Base-by-base conservation (phyloP, 2,113 vertebrate species). In the Tragelaphus strepsiceros region DNA sequence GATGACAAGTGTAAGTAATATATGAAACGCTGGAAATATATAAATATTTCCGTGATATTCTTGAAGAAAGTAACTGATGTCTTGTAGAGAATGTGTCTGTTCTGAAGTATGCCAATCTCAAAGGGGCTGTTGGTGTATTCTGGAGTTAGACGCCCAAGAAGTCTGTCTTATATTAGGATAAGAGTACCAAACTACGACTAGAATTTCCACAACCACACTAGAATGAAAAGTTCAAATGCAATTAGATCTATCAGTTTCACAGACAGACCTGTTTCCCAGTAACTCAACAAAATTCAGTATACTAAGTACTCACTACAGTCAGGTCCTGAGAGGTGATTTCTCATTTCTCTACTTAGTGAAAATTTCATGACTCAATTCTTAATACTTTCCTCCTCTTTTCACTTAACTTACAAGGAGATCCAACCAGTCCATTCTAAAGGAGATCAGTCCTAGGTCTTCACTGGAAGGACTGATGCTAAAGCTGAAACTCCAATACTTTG, bases 161-260 rank as follows among this genome's bases (percentile, higher is more conserved):
- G 43, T 83, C 71, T 61, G 46, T 7, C 58, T 81, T 89, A 81
- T 77, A 16, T 80, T 78, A 56, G 51, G 39, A 82, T 43, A 26
- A 15, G 17, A 91, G 28, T 53, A 81, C 84, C 26, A 81, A 59
- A 91, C 49, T 28, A 86, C 2, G 9, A 61, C 12, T 61, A 58
- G 14, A 92, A 62, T 87, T 92, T 87, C 35, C 94, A 6, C 11
- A 61, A 94, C 90, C 8, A 59, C 28, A 90, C n/a, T 32, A 90
- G n/a, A 90, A 92, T 54, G n/a, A 64, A 86, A 92, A 93, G 43
- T 61, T 77, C 64, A 91, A 96, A 93, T 19, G 85, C 35, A 92
- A 89, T 81, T 39, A 71, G 21, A 90, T 51, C 30, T 90, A 54
- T 43, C 8, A 35, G 32, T 88, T 89, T 95, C 84, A 95, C 19